These are phyloP conservation scores for Nothobranchius kuhntae DNA, from an alignment of 2,113 vertebrate genomes.

Conservation along the genomic window DNA sequence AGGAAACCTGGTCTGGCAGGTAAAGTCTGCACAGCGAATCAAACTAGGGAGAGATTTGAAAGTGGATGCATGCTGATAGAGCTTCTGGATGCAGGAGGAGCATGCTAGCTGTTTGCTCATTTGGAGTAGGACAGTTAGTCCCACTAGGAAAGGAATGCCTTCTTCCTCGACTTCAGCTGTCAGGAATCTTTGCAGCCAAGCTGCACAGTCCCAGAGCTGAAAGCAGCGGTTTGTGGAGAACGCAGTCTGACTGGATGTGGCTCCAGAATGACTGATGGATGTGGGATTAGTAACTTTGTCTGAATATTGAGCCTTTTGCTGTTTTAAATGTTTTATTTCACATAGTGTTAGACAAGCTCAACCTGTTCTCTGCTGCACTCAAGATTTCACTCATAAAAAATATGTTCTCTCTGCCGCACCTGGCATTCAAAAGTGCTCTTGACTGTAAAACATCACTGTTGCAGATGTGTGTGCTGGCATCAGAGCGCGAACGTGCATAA, in stretches of 20 bases:
- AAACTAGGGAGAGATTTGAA: background rate
- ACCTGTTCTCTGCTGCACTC: constrained; percentile 57
- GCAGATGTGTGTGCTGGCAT: constrained; percentile 9
- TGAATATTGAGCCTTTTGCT: background rate
- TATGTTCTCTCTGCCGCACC: constrained; percentile 34
- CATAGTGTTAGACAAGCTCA: constrained; percentile 27
- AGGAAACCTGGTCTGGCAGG: too few relatives aligned
- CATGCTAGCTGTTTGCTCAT: constrained; percentile 49
- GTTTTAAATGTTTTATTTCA: background rate
- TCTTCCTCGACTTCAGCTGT: constrained; percentile 47
- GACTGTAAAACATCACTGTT: constrained; percentile 25
- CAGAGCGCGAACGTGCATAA: background rate
- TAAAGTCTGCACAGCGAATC: too few relatives aligned
- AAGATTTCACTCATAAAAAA: constrained; percentile 25
- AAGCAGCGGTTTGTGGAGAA: constrained; percentile 41
- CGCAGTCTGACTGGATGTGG: background rate
- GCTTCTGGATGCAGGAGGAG: constrained; percentile 18
- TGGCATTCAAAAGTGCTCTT: constrained; percentile 42
- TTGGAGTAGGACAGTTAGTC: constrained; percentile 47
- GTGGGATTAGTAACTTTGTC: constrained; percentile 1
- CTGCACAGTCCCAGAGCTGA: constrained; percentile 18
- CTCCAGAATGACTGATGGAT: constrained; percentile 9
- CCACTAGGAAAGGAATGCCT: constrained; percentile 49
- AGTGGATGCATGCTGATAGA: constrained; percentile 34
- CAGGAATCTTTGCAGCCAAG: constrained; percentile 33